Conservation (phyloP, 2,888 invertebrate species). For the Resseliella maxima region DNA sequence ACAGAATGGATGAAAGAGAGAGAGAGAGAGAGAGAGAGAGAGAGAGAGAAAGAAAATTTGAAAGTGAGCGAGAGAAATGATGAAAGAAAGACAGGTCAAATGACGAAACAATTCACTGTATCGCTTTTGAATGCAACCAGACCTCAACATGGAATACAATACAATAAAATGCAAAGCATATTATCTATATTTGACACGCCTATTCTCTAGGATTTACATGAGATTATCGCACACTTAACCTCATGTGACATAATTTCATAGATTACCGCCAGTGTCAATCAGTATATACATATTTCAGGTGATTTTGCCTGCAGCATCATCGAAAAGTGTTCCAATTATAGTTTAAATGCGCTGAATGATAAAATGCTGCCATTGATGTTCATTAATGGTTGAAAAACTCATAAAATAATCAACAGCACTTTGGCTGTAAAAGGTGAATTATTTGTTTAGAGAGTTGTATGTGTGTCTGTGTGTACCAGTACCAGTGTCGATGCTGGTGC, state of each 20-base stretch:
- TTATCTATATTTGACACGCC: conserved; percentile 6
- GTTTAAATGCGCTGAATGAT: neutral
- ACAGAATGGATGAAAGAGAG: no score
- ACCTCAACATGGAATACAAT: neutral
- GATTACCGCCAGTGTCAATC: neutral
- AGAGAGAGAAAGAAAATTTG: no score
- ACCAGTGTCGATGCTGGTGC: neutral
- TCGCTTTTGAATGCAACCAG: neutral
- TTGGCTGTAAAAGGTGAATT: neutral
- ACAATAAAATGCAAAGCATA: neutral
- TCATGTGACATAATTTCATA: conserved; percentile 23
- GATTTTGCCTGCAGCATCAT: neutral
- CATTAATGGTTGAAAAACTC: neutral
- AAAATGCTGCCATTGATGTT: conserved; percentile 12
- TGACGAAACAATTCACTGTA: neutral
- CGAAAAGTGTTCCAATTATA: conserved; percentile 24
- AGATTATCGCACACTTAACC: conserved; percentile 7
- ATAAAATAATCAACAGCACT: neutral
- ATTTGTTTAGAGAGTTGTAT: neutral
- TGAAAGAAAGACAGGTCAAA: neutral
- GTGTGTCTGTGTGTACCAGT: no score
- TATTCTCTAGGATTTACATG: neutral
- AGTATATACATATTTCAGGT: no score
- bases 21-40: no score
- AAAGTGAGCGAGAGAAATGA: neutral